Evolutionary conservation across 2,888 invertebrate species (phyloP).

Genomic region (Ormyrus nitidulus): DNA sequence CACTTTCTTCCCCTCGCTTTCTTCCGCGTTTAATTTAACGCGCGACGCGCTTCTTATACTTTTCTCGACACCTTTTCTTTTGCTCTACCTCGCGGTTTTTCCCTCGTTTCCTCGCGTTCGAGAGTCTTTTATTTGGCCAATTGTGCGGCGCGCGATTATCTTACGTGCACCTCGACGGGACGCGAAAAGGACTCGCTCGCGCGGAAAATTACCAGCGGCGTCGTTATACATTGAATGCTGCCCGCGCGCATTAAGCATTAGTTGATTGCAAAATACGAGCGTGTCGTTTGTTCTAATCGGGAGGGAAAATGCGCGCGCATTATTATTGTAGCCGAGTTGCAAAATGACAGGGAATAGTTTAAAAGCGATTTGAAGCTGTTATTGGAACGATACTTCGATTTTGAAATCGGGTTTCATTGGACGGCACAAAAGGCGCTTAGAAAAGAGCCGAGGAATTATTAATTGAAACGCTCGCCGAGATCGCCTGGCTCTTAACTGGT

Average conservation of each 20-base stretch:
- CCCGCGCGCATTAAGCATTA: too few relatives aligned
- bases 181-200: too few relatives aligned
- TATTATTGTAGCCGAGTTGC: too few relatives aligned
- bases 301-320: too few relatives aligned
- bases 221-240: too few relatives aligned
- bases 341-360: not conserved
- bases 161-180: too few relatives aligned
- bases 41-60: slow-evolving; percentile 30
- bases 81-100: not conserved
- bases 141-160: too few relatives aligned
- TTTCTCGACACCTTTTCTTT: slow-evolving; percentile 12
- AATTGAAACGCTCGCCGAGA: slow-evolving; percentile 54
- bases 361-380: not conserved
- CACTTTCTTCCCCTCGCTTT: slow-evolving; percentile 40
- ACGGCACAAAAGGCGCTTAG: slow-evolving; percentile 49
- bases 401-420: slow-evolving; percentile 35
- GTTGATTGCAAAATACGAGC: too few relatives aligned
- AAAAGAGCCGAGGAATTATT: slow-evolving; percentile 56
- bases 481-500: slow-evolving; percentile 53
- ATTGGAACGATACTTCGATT: slow-evolving; percentile 17
- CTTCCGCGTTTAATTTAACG: slow-evolving; percentile 38
- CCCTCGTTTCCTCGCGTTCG: not conserved
- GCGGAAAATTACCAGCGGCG: too few relatives aligned
- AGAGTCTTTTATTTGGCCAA: not conserved
- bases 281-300: too few relatives aligned